Percentiles rank a stretch among this genome's conserved stretches.
Evolutionary conservation across 2,888 invertebrate genomes (phyloP).

Genomic region (Carcina quercana): DNA sequence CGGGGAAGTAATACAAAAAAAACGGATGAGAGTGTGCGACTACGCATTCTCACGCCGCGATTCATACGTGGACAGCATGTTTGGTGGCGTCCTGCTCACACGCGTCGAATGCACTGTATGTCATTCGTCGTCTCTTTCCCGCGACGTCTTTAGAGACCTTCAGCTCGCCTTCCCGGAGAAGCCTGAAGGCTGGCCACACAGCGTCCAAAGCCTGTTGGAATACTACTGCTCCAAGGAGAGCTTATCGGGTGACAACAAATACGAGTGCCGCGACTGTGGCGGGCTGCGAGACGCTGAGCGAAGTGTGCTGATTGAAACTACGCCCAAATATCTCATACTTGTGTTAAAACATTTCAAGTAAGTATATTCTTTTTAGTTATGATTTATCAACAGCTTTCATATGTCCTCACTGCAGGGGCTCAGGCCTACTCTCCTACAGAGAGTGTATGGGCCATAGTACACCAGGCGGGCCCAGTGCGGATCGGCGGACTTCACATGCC

Average conservation of each 20-base stretch:
- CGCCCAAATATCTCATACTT: slow-evolving; percentile 85
- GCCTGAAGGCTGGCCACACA: slow-evolving; percentile 60
- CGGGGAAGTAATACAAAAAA: slow-evolving; percentile 26
- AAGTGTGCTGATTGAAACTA: slow-evolving; percentile 74
- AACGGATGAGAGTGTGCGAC: slow-evolving; percentile 39
- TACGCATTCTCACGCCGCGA: slow-evolving; percentile 34
- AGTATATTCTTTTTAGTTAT: slow-evolving; percentile 21
- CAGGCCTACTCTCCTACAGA: too few relatives aligned
- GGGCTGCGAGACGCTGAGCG: slow-evolving; percentile 83
- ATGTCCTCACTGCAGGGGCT: too few relatives aligned
- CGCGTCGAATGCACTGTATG: slow-evolving; percentile 85
- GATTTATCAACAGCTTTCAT: too few relatives aligned
- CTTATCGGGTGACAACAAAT: slow-evolving; percentile 86
- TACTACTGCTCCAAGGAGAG: slow-evolving; percentile 86
- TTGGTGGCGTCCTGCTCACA: slow-evolving; percentile 85
- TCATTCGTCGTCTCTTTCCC: slow-evolving; percentile 80
- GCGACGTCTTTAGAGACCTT: slow-evolving; percentile 87
- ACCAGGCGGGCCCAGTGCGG: too few relatives aligned
- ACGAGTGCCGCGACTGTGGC: slow-evolving; percentile 85
- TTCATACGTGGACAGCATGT: slow-evolving; percentile 77
- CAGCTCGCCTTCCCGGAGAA: slow-evolving; percentile 83
- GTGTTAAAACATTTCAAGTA: slow-evolving; percentile 85
- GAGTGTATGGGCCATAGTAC: too few relatives aligned
- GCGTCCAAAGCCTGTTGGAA: slow-evolving; percentile 85
- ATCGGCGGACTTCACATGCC: too few relatives aligned